Base-by-base conservation (phyloP, 2,113 vertebrate species). In the Tapirus terrestris region DNA sequence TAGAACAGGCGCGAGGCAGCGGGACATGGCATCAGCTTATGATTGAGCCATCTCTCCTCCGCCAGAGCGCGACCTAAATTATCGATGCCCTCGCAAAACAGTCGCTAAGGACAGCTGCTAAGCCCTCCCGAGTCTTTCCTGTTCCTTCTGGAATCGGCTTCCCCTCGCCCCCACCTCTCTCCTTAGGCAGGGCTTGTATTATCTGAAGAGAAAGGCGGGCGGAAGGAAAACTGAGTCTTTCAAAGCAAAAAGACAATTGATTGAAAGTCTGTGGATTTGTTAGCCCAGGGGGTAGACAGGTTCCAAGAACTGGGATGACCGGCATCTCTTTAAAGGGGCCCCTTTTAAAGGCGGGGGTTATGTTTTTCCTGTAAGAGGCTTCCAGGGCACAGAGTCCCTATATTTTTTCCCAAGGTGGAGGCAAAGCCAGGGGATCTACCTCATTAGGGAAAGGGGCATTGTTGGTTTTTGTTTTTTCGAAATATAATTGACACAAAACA, bases 1-100 rank as follows among this genome's bases (percentile, higher is more conserved):
- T 56, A 9, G 51, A 56, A n/a, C 68, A n/a, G n/a, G 83, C 27
- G 3, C 3, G 8, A 63, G 76, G 60, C 79, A 36, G 84, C 70
- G 14, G 36, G 20, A 4, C 31, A 20, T 21, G 88, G 72, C 61
- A 20, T 20, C 39, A 5, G 33, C 61, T 48, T 83, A 8, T 39
- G 17, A 33, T 75, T 83, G 72, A 89, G 79, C 88, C 73, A 12
- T 29, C 48, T 92, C 61, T 75, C 67, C 51, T 51, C 96, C 48
- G 51, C n/a, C 95, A 17, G 96, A 51, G n/a, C 23, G 8, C 96
- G 72, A 89, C 84, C 86, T 96, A 53, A 94, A 96, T 97, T 95
- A 97, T 95, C 96, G 87, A 96, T 84, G 84, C 72, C 33, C n/a
- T 63, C 80, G 73, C 92, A 21, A 43, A 77, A 39, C 45, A 67